Evolutionary conservation across 2,797 vertebrate species (phyloP).

Genomic region (Glyptemys insculpta): DNA sequence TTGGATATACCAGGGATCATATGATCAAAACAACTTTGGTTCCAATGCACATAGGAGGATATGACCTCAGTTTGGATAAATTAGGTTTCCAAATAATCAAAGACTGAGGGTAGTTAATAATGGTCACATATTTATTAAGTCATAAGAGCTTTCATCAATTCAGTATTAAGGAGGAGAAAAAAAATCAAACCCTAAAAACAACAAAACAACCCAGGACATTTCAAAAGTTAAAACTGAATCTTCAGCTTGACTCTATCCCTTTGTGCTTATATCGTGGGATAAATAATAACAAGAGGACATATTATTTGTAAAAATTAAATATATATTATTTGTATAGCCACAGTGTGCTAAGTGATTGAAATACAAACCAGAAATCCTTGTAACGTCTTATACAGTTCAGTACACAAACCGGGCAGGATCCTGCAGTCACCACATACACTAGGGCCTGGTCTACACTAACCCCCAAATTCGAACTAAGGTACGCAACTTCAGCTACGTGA

Average conservation of each 20-base stretch:
- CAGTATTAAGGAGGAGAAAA: not conserved
- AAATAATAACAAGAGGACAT: not conserved
- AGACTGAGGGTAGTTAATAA: not conserved
- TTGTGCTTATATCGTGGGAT: not conserved
- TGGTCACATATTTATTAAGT: not conserved
- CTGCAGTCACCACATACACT: not conserved
- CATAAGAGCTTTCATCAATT: not conserved
- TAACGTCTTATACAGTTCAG: not conserved
- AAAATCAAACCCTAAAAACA: not conserved
- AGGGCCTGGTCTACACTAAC: no score
- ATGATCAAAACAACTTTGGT: not conserved
- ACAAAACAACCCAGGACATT: not conserved
- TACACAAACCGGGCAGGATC: not conserved
- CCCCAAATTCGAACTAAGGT: no score
- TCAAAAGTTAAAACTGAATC: not conserved
- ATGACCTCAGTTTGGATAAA: not conserved
- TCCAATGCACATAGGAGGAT: not conserved
- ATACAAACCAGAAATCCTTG: not conserved
- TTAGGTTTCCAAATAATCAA: not conserved
- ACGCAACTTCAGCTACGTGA: no score
- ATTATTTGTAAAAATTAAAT: not conserved
- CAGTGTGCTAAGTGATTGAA: not conserved
- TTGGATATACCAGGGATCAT: not conserved
- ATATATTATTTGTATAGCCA: not conserved
- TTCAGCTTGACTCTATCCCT: not conserved